These are phyloP conservation scores for Anoura caudifer DNA, from an alignment of 2,113 vertebrate genomes.

Conservation along the genomic window DNA sequence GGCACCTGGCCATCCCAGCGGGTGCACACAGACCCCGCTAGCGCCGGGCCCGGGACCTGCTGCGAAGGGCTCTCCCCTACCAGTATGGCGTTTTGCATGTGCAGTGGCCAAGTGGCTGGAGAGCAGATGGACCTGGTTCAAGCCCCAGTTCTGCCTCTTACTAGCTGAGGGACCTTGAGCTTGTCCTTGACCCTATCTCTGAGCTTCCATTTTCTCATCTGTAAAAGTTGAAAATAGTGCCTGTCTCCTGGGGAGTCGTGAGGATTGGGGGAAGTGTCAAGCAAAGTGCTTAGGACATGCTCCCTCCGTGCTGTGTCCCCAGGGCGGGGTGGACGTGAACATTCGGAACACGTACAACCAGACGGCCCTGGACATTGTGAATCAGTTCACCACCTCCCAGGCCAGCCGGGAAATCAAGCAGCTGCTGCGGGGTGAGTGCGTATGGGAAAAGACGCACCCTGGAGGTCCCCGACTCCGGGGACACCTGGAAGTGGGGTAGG, in stretches of 20 bases:
- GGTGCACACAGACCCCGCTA: rapidly evolving
- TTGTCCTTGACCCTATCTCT: background rate
- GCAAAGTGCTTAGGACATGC: rapidly evolving
- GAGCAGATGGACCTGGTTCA: background rate
- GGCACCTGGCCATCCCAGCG: background rate
- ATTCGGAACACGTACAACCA: slow-evolving; percentile 97
- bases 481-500: background rate
- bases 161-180: background rate
- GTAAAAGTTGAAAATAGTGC: background rate
- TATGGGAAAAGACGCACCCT: no score
- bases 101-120: background rate
- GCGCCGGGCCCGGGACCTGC: background rate
- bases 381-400: slow-evolving; percentile 98
- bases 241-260: background rate
- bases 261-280: background rate
- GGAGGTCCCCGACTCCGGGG: rapidly evolving
- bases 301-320: background rate
- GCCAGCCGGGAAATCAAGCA: slow-evolving; percentile 98
- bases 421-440: slow-evolving; percentile 90
- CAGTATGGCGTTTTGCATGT: rapidly evolving
- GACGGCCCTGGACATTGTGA: slow-evolving; percentile 97
- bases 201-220: background rate
- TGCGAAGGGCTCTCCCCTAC: rapidly evolving
- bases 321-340: slow-evolving; percentile 95
- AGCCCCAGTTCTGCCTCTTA: background rate